A percentile compares a stretch with the other conserved stretches of the same genome.
Conservation (phyloP, 2,113 vertebrate genomes). For the Delphinus delphis region DNA sequence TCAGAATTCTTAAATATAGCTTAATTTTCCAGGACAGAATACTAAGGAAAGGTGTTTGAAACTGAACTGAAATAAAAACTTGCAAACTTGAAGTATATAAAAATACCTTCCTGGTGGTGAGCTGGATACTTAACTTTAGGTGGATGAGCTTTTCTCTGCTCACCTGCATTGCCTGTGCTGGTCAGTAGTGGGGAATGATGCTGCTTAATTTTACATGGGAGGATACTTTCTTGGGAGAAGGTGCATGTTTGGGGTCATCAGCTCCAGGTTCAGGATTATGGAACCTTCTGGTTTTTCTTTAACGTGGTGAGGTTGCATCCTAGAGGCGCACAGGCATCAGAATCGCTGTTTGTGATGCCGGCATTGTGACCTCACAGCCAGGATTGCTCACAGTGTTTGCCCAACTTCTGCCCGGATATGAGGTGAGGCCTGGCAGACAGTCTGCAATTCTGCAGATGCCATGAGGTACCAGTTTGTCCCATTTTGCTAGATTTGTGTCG, state of each 20-base stretch:
- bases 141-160: neutral
- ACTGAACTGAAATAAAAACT: neutral
- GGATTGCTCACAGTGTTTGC: neutral
- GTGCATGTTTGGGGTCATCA: neutral
- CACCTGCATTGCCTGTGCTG: neutral
- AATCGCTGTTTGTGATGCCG: conserved; percentile 65
- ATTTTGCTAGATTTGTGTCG: neutral
- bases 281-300: neutral
- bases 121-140: neutral
- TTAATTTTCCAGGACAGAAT: neutral
- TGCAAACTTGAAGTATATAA: neutral
- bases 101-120: neutral
- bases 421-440: neutral
- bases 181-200: no score
- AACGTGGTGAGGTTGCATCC: neutral
- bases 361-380: conserved; percentile 44
- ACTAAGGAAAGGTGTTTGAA: neutral
- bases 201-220: neutral
- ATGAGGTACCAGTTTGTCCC: conserved; percentile 55
- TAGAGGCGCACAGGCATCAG: neutral
- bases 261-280: neutral
- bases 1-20: neutral
- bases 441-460: neutral
- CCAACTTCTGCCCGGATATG: neutral
- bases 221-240: neutral